Conservation (phyloP, 2,797 vertebrate genomes). For the Ambastaia sidthimunki region DNA sequence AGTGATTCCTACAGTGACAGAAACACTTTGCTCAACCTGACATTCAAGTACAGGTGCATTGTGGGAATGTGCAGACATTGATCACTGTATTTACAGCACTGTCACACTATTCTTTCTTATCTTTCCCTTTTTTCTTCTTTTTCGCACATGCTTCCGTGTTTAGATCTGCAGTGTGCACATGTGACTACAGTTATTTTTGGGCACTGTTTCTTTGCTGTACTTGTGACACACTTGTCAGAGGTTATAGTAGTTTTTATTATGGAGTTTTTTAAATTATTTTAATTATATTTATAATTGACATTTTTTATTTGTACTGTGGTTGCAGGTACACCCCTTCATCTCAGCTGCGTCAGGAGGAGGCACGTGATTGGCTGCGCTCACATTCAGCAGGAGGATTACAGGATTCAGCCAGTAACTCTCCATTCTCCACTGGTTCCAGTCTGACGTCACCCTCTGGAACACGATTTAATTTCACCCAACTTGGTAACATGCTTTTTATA, state of each 20-base stretch:
- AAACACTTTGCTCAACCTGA: conserved; percentile 99
- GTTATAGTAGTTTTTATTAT: background rate
- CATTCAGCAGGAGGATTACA: conserved; percentile 94
- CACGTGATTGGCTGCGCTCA: conserved; percentile 96
- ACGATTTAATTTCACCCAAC: conserved; percentile 94
- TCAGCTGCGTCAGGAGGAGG: conserved; percentile 93
- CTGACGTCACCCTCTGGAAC: conserved; percentile 93
- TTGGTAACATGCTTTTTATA: conserved; percentile 75
- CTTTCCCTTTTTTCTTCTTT: conserved; percentile 38
- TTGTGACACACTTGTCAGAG: conserved; percentile 19
- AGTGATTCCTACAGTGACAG: conserved; percentile 94
- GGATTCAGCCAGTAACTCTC: conserved; percentile 89
- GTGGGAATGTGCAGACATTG: conserved; percentile 53
- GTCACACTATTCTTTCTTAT: conserved; percentile 43
- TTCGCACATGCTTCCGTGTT: conserved; percentile 22
- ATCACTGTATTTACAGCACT: conserved; percentile 55
- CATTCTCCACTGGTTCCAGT: conserved; percentile 94
- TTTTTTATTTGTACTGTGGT: conserved; percentile 12
- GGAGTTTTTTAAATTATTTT: background rate
- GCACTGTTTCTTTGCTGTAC: conserved; percentile 59
- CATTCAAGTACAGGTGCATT: conserved; percentile 91
- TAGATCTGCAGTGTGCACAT: conserved; percentile 23
- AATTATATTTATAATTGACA: background rate
- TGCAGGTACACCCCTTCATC: conserved; percentile 88
- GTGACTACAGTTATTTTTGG: conserved; percentile 38